A percentile compares a stretch with the other conserved stretches of the same genome.
Evolutionary conservation across 2,888 invertebrate genomes (phyloP).

Genomic region (Apamea epomidion): DNA sequence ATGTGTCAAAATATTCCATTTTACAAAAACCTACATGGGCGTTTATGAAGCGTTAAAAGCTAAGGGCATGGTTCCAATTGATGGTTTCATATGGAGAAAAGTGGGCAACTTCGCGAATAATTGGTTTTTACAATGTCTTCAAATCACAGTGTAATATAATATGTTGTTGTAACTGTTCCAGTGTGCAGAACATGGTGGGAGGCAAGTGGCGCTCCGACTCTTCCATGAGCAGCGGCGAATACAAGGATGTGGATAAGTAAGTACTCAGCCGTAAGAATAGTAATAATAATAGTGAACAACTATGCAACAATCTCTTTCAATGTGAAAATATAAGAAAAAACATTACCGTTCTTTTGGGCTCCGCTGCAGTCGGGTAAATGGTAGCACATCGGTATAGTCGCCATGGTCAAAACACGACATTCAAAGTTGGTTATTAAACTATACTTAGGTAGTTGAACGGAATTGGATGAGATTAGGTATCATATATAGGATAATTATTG

Average conservation of each 20-base stretch:
- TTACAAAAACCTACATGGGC: neutral
- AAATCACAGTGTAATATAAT: constrained; percentile 9
- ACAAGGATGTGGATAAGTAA: constrained; percentile 57
- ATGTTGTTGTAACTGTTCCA: constrained; percentile 64
- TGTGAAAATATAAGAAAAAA: neutral
- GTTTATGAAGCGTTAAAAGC: too few relatives aligned
- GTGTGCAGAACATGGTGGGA: constrained; percentile 81
- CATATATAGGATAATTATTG: neutral
- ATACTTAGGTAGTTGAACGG: neutral
- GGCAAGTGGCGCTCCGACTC: constrained; percentile 81
- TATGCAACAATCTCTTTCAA: too few relatives aligned
- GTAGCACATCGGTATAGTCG: neutral
- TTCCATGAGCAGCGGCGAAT: constrained; percentile 69
- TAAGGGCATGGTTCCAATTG: neutral
- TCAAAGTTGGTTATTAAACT: neutral
- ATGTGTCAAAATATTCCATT: neutral
- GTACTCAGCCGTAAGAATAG: neutral
- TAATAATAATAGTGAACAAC: neutral
- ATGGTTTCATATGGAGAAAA: neutral
- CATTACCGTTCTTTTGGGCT: neutral
- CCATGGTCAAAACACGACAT: neutral
- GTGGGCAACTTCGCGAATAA: too few relatives aligned
- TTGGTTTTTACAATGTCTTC: too few relatives aligned
- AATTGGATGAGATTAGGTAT: neutral
- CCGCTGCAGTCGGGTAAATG: neutral